A percentile compares a stretch with the other conserved stretches of the same genome.
Conservation (phyloP, 2,113 vertebrate species). For the Mustela lutreola region DNA sequence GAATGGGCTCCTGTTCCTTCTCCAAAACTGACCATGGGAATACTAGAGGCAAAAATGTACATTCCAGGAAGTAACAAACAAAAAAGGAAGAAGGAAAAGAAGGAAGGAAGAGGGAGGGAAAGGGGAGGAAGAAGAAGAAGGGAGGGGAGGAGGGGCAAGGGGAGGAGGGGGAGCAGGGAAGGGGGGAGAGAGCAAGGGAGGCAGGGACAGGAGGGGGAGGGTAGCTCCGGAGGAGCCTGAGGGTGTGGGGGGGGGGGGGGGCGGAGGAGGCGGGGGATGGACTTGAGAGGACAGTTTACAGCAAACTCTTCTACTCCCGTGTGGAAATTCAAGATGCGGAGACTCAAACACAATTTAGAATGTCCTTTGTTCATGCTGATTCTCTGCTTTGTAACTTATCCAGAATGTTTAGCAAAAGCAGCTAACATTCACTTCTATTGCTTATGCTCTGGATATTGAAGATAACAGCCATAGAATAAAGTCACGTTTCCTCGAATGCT, state of each 20-base stretch:
- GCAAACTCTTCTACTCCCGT: background rate
- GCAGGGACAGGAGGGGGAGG: fast-evolving
- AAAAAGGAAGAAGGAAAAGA: background rate
- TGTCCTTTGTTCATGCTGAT: background rate
- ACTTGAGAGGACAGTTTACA: background rate
- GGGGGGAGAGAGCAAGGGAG: fast-evolving
- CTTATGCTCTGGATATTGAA: background rate
- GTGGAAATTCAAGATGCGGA: background rate
- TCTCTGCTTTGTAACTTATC: background rate
- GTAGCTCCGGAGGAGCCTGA: background rate
- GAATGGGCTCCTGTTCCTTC: background rate
- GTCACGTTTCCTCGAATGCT: background rate
- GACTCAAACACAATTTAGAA: background rate
- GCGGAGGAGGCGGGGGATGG: background rate
- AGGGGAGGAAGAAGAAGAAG: background rate
- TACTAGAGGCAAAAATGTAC: background rate
- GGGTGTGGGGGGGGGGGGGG: fast-evolving
- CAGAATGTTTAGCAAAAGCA: background rate
- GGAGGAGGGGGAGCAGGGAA: fast-evolving
- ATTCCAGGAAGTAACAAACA: background rate
- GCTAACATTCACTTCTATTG: too few relatives aligned
- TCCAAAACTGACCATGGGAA: background rate
- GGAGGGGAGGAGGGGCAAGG: too few relatives aligned
- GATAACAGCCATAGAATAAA: background rate
- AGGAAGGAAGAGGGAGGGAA: background rate